Conservation (phyloP, 2,888 invertebrate species). For the Syrphus vitripennis region DNA sequence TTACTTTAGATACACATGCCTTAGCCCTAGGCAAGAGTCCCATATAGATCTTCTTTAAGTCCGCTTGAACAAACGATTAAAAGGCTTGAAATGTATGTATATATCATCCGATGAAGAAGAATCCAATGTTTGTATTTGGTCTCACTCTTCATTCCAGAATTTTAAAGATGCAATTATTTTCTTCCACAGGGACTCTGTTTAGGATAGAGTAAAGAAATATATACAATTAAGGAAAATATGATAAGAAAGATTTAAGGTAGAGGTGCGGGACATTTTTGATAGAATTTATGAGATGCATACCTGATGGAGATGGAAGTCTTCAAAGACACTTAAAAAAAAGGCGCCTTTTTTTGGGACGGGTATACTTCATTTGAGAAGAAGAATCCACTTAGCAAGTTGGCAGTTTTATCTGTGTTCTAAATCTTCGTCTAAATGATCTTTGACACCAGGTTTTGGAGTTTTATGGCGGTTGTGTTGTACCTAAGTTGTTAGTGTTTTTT, state of each 20-base stretch:
- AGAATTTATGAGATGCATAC: constrained; percentile 52
- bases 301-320: background rate
- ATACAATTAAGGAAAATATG: constrained; percentile 63
- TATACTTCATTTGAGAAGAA: background rate
- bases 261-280: constrained; percentile 37
- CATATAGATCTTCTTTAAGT: constrained; percentile 14
- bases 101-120: constrained; percentile 27
- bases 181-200: background rate
- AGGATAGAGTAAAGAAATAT: constrained; percentile 5
- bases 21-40: constrained; percentile 27
- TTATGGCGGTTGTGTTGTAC: constrained; percentile 50
- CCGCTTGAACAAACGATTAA: constrained; percentile 56
- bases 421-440: constrained; percentile 56
- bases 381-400: constrained; percentile 48
- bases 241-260: constrained; percentile 57
- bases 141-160: background rate
- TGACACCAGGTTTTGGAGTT: constrained; percentile 53
- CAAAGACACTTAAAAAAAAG: constrained; percentile 19
- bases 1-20: constrained; percentile 12
- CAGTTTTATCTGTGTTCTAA: constrained; percentile 38
- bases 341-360: constrained; percentile 21
- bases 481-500: constrained; percentile 2
- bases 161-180: background rate
- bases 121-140: constrained; percentile 47
- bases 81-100: constrained; percentile 54